Conservation (phyloP, 2,113 vertebrate genomes). For the Entomyzon cyanotis region DNA sequence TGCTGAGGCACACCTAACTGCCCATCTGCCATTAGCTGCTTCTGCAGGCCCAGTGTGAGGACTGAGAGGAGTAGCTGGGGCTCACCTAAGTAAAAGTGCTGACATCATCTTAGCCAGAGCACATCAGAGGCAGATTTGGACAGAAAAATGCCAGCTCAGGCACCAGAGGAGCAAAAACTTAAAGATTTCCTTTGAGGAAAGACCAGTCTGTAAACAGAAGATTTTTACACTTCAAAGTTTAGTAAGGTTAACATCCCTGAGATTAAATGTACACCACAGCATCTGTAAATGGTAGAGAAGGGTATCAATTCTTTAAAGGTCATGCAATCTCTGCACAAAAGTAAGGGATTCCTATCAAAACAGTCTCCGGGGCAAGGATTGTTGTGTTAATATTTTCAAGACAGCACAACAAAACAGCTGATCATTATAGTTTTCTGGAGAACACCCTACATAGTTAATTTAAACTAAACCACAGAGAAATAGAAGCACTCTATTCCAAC, state of each 20-base stretch:
- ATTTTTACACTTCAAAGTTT: background rate
- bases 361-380: background rate
- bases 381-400: background rate
- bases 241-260: background rate
- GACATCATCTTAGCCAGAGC: background rate
- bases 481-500: background rate
- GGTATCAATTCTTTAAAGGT: background rate
- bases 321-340: background rate
- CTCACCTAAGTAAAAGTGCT: background rate
- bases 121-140: background rate
- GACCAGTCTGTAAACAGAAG: background rate
- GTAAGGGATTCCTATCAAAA: background rate
- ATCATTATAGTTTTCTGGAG: background rate
- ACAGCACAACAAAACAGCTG: background rate
- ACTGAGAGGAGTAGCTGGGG: background rate
- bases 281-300: background rate
- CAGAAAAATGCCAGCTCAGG: background rate
- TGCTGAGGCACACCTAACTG: background rate
- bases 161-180: background rate
- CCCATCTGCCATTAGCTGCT: background rate
- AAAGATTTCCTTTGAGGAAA: background rate
- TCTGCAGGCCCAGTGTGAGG: fast-evolving
- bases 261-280: background rate
- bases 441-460: background rate
- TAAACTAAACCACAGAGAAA: background rate